Evolutionary conservation across 2,797 vertebrate genomes (phyloP).

Genomic region (Peromyscus nudipes): DNA sequence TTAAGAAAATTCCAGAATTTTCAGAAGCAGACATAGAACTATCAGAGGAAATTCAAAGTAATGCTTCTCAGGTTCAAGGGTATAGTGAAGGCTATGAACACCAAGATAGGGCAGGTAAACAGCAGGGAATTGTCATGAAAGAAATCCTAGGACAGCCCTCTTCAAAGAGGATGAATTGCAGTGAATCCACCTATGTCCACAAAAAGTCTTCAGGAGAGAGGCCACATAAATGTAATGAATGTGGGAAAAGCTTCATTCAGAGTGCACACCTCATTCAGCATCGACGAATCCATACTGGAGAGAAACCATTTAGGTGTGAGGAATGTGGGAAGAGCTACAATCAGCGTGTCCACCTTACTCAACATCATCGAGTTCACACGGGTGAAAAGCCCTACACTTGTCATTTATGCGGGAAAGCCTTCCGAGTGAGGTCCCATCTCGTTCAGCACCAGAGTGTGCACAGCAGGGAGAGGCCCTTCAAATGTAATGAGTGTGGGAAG

Average conservation of each 20-base stretch:
- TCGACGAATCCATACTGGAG: constrained; percentile 85
- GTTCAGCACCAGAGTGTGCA: constrained; percentile 86
- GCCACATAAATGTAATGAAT: constrained; percentile 82
- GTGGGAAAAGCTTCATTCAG: constrained; percentile 86
- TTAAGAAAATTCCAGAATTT: constrained; percentile 77
- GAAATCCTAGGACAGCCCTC: constrained; percentile 65
- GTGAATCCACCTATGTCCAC: constrained; percentile 67
- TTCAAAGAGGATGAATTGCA: constrained; percentile 71
- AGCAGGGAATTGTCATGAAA: constrained; percentile 57
- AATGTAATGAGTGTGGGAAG: constrained; percentile 84
- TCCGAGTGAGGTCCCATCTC: constrained; percentile 84
- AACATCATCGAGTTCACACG: constrained; percentile 85
- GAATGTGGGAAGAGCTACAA: constrained; percentile 86
- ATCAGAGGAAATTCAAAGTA: constrained; percentile 65
- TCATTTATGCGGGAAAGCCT: constrained; percentile 84
- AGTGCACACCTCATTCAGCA: constrained; percentile 85
- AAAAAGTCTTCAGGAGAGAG: constrained; percentile 83
- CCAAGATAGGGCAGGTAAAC: constrained; percentile 58
- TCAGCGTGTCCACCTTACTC: constrained; percentile 84
- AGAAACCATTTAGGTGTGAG: constrained; percentile 84
- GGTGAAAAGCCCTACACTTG: constrained; percentile 85
- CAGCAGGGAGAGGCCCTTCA: constrained; percentile 84
- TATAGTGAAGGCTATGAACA: constrained; percentile 58
- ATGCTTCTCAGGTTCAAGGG: constrained; percentile 56
- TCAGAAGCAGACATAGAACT: constrained; percentile 70